Conservation (phyloP, 2,113 vertebrate species). For the Centropus unirufus region DNA sequence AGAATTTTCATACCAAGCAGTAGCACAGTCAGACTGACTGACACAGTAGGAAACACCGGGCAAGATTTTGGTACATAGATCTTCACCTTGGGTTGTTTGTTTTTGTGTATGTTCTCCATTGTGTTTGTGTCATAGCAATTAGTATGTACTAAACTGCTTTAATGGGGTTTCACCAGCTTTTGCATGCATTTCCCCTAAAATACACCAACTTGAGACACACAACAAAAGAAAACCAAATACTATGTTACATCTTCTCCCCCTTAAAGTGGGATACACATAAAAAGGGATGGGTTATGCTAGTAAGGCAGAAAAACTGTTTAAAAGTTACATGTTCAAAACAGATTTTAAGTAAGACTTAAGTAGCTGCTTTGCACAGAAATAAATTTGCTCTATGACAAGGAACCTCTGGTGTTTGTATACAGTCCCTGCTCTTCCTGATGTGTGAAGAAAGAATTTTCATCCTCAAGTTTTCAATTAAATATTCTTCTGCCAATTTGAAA, state of each 20-base stretch:
- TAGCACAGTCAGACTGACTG: neutral
- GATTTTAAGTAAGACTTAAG: neutral
- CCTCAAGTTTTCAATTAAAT: neutral
- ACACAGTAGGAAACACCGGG: neutral
- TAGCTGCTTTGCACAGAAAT: neutral
- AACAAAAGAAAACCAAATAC: neutral
- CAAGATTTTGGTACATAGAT: neutral
- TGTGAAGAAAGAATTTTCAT: neutral
- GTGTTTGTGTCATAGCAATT: neutral
- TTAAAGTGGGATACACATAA: neutral
- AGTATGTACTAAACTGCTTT: neutral
- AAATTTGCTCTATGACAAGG: neutral
- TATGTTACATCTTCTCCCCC: neutral
- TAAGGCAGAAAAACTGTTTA: neutral
- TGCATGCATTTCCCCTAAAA: neutral
- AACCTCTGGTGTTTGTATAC: neutral
- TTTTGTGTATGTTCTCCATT: neutral
- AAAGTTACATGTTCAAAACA: neutral
- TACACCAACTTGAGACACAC: neutral
- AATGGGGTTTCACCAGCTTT: neutral
- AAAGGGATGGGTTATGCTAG: neutral
- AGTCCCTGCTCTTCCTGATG: neutral
- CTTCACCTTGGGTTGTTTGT: neutral
- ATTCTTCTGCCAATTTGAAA: neutral
- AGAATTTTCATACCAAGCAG: neutral